These are phyloP conservation scores for Petrophora chlorosata DNA, from an alignment of 2,888 invertebrate species.

Conservation along the genomic window DNA sequence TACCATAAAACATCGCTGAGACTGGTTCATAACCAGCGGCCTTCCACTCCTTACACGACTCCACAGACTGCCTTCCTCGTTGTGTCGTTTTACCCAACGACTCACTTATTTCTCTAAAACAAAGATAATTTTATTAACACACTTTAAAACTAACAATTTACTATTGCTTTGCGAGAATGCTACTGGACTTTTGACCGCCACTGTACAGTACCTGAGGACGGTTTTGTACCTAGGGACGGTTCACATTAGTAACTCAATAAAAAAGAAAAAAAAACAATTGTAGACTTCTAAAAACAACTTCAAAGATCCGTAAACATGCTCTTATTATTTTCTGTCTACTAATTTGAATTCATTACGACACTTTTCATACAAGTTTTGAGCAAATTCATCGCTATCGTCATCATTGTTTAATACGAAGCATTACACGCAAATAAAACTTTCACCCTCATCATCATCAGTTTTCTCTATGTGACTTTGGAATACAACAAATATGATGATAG, in stretches of 20 bases:
- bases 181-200: no score
- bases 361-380: slow-evolving; percentile 16
- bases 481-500: slow-evolving; percentile 20
- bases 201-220: slow-evolving; percentile 21
- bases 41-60: no score
- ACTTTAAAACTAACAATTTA: no score
- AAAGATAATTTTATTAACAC: no score
- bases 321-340: no score
- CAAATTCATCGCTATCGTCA: slow-evolving; percentile 18
- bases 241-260: slow-evolving; percentile 8
- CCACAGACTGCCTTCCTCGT: no score
- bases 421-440: neutral
- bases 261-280: slow-evolving; percentile 1
- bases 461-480: slow-evolving; percentile 8
- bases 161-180: no score
- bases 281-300: neutral
- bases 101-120: no score
- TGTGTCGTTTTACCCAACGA: no score
- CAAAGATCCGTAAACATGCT: neutral
- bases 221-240: slow-evolving; percentile 23
- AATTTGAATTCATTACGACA: slow-evolving; percentile 16
- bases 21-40: no score
- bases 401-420: slow-evolving; percentile 16
- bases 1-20: no score
- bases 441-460: slow-evolving; percentile 11